Base-by-base conservation (phyloP, 1,140 invertebrate genomes). In the Diuraphis noxia region DNA sequence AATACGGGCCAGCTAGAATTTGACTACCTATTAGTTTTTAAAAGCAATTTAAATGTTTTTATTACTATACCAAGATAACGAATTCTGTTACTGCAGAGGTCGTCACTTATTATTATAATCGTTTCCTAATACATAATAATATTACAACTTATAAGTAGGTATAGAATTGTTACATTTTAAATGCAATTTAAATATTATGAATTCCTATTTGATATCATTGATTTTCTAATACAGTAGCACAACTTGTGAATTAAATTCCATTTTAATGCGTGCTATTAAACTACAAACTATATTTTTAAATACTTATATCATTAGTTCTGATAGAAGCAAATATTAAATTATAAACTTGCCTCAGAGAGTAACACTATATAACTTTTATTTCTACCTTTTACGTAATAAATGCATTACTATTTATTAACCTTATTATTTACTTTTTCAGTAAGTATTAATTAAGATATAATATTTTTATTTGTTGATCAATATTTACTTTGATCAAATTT, bases 401-500 rank as follows among this genome's bases (percentile, higher is more conserved):
- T 34, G 0, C 6, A 72, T 72, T 17, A 72, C 56, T n/a, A 19
- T n/a, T n/a, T 63, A 17, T n/a, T 63, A 30, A 30, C 30, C 25
- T 56, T 56, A 56, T 63, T 63, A 46, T 72, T n/a, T n/a, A 0
- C 34, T 72, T 17, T n/a, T 72, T n/a, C 6, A n/a, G 17, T n/a
- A 34, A 72, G 34, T n/a, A 72, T 17, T 72, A 17, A 72, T 72
- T 17, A 72, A 0, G 30, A 72, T 34, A 72, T 72, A 72, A 72
- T n/a, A 34, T 34, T 72, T 72, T 72, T n/a, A 2, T 72, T n/a
- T 72, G n/a, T 17, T n/a, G 5, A 72, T 72, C 30, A n/a, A 72
- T 72, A 72, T n/a, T n/a, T 72, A n/a, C 30, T 72, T 72, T n/a
- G n/a, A n/a, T n/a, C n/a, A n/a, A 72, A 72, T n/a, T 72, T 72